Percentiles rank a stretch among this genome's conserved stretches.
Conservation (phyloP, 2,888 invertebrate species). For the Leptopilina drosophilae region DNA sequence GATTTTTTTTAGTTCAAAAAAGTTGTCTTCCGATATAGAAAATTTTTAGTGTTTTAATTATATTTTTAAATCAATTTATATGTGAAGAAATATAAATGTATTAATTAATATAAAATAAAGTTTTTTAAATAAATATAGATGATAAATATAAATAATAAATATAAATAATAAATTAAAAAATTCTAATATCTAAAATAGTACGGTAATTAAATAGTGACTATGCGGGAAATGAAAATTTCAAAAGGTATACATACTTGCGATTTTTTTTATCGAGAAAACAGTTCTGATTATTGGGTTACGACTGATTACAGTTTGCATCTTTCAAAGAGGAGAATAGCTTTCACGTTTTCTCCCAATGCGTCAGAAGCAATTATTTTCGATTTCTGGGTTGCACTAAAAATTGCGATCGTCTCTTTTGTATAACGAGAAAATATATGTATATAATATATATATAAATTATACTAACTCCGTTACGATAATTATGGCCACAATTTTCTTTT, state of each 20-base stretch:
- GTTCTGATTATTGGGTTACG: slow-evolving; percentile 35
- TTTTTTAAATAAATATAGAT: too few species aligned
- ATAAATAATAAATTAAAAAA: too few species aligned
- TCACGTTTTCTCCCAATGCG: slow-evolving; percentile 32
- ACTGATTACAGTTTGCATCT: slow-evolving; percentile 31
- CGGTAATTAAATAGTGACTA: too few species aligned
- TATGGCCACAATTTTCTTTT: not conserved
- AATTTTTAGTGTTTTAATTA: too few species aligned
- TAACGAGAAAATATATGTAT: not conserved
- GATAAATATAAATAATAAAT: too few species aligned
- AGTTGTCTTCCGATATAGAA: too few species aligned
- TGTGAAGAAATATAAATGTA: too few species aligned
- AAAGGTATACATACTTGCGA: not conserved
- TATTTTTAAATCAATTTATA: too few species aligned
- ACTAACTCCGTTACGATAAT: not conserved
- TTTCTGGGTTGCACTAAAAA: slow-evolving; percentile 37
- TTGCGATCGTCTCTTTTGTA: not conserved
- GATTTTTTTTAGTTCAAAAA: too few species aligned
- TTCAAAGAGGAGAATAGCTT: not conserved
- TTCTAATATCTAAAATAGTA: too few species aligned
- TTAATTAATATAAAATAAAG: too few species aligned
- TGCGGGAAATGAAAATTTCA: not conserved
- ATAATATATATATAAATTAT: not conserved
- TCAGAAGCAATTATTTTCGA: slow-evolving; percentile 33
- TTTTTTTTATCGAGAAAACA: slow-evolving; percentile 11